These are phyloP conservation scores for Cheilinus undulatus DNA, from an alignment of 2,113 vertebrate species.

Conservation along the genomic window DNA sequence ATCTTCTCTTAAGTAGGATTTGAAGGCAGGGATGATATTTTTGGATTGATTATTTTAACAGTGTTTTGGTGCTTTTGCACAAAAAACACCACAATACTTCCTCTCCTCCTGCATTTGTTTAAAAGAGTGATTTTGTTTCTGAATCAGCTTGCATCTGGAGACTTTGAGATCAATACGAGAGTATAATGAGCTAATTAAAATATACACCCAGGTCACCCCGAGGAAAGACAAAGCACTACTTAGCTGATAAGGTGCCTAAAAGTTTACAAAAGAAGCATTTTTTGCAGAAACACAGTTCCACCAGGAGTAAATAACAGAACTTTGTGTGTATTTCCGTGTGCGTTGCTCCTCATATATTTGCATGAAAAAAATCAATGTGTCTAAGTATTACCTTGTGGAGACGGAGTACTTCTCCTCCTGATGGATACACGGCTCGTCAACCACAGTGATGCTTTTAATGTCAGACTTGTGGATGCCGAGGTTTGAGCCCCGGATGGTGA, in stretches of 20 bases:
- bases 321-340: background rate
- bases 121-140: slow-evolving; percentile 20
- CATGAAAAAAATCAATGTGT: slow-evolving; percentile 8
- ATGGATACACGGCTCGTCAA: slow-evolving; percentile 85
- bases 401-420: slow-evolving; percentile 89
- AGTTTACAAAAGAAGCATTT: slow-evolving; percentile 1
- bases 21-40: background rate
- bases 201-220: slow-evolving; percentile 23
- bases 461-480: slow-evolving; percentile 89
- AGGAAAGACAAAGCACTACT: slow-evolving; percentile 15
- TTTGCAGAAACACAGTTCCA: background rate
- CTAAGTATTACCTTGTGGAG: slow-evolving; percentile 89
- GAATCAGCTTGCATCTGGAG: slow-evolving; percentile 24
- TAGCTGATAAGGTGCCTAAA: slow-evolving; percentile 10
- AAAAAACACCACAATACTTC: background rate
- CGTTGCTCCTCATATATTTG: slow-evolving; percentile 5
- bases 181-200: slow-evolving; percentile 57
- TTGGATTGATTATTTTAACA: background rate
- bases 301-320: background rate
- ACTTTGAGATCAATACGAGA: slow-evolving; percentile 48
- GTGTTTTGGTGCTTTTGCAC: background rate
- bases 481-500: slow-evolving; percentile 94
- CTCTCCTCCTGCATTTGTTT: slow-evolving; percentile 1
- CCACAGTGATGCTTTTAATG: slow-evolving; percentile 88
- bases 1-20: background rate